A percentile compares a stretch with the other conserved stretches of the same genome.
Evolutionary conservation across 1,140 invertebrate species (phyloP).

Genomic region (Spodoptera frugiperda): DNA sequence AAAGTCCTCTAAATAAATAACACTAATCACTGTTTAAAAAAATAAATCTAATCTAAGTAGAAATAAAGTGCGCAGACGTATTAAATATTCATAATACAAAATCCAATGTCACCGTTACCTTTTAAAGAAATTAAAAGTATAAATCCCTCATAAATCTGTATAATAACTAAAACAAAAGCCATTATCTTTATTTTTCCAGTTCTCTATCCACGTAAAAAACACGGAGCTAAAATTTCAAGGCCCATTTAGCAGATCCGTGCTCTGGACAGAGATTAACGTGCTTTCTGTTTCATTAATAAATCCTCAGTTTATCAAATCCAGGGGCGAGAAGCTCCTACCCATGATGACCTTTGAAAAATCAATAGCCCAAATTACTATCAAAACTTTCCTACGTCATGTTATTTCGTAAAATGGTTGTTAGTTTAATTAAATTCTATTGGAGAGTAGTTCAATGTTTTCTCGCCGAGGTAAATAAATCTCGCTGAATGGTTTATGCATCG

Average conservation of each 20-base stretch:
- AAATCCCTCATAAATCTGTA: conserved; percentile 39
- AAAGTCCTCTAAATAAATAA: no score
- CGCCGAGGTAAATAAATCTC: conserved; percentile 9
- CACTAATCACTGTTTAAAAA: neutral
- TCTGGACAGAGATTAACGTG: conserved; percentile 73
- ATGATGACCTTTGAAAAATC: conserved; percentile 32
- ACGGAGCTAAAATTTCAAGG: conserved; percentile 62
- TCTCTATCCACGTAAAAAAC: conserved; percentile 52
- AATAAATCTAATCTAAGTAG: neutral
- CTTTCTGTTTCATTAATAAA: conserved; percentile 66
- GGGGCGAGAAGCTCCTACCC: conserved; percentile 27
- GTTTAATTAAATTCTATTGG: conserved; percentile 36
- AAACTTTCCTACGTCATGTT: conserved; percentile 18
- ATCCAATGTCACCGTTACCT: conserved; percentile 9
- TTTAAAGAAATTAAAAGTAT: conserved; percentile 37
- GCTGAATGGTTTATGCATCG: conserved; percentile 20
- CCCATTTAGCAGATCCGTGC: conserved; percentile 66
- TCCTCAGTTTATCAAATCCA: conserved; percentile 57
- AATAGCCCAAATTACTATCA: conserved; percentile 34
- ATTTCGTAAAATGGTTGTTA: conserved; percentile 20
- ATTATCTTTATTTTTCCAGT: conserved; percentile 39
- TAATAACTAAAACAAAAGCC: conserved; percentile 36
- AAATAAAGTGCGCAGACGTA: neutral
- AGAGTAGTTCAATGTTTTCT: conserved; percentile 15
- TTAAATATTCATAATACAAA: conserved; percentile 15